Evolutionary conservation across 2,113 vertebrate genomes (phyloP), one percentile per base, ranked within the genome.

Genomic region (Leuciscus idus): DNA sequence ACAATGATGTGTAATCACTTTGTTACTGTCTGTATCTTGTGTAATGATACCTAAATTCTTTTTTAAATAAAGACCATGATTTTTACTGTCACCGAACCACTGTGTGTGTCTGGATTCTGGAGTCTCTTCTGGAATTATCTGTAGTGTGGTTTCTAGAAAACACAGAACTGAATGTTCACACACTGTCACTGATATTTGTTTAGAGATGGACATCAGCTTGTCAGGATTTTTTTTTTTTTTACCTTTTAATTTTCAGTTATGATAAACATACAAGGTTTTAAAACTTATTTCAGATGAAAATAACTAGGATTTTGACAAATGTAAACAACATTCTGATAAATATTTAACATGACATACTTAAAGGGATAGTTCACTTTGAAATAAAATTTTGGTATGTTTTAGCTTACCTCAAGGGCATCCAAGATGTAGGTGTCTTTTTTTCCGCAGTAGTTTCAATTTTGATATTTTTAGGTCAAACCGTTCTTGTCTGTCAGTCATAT

Each of bases 21-120:
- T 89, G 80, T 88, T 88, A 83, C 28, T 88, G 61, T 89, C 66
- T 85, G 33, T 73, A 73, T 73, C 82, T 81, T 86, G 77, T 87
- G 74, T 85, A 87, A 87, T 83, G 46, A 81, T 84, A 43, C 17
- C 82, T 73, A 84, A 84, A 84, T 81, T 74, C 17, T 73, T 84
- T 87, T 74, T 46, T 52, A 55, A 88, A 88, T 86, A 88, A 88
- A 88, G 52, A 36, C 75, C 68, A 81, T 88, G 59, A 77, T 87
- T 88, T 88, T 88, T 86, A 86, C 82, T 81, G 81, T 76, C 66
- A 89, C 50, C 10, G 13, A 79, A 89, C 6, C 4, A 57, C 2
- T 36, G 8, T 30, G 21, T 52, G 30, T 52, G 7, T 64, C 17
- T 39, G 7, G 10, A 33, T 75, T 57, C 6, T 43, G 8, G 4